Evolutionary conservation across 2,113 vertebrate genomes (phyloP), one percentile per base, ranked within the genome.

Genomic region (Circaetus cinerascens): DNA sequence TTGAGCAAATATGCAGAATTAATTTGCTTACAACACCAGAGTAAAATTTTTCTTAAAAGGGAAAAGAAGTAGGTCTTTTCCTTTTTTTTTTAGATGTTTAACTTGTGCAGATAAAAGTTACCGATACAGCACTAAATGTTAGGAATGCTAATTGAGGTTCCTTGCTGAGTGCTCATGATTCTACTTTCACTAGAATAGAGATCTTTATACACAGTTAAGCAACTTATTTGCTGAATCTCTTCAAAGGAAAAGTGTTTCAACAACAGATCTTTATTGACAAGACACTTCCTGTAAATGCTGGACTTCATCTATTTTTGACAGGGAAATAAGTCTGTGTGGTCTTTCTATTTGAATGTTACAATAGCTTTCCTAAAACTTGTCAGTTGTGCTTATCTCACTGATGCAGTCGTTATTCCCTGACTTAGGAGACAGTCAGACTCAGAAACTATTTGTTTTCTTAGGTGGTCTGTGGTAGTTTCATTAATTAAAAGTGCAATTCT

Each of bases 121-220:
- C 16, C 0, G 2, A 36, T 46, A 7, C 12, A 87, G n/a, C 26
- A 11, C 2, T 34, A 41, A 66, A 45, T 27, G 3, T n/a, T 63
- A 26, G 7, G 11, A 25, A 34, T 8, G 9, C 5, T 79, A 56
- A 21, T 5, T 46, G 32, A 81, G 13, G 8, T 27, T 72, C 29
- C 21, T 74, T 53, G 14, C n/a, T 50, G 82, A 20, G 43, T 38
- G n/a, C 7, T 90, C 7, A 30, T 69, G 40, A 25, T 76, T 29
- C 25, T 64, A 4, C 45, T 64, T 72, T 40, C 15, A 36, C 26
- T 84, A 10, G 20, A 87, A 30, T 2, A 34, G 48, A 40, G 17
- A 13, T 59, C 22, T 66, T 51, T 36, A 5, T 32, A 21, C 1
- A 0, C 26, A 77, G 50, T 50, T 60, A 46, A 82, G 13, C 19